Evolutionary conservation across 1,140 invertebrate genomes (phyloP).

Genomic region (Neoseiulus cucumeris): DNA sequence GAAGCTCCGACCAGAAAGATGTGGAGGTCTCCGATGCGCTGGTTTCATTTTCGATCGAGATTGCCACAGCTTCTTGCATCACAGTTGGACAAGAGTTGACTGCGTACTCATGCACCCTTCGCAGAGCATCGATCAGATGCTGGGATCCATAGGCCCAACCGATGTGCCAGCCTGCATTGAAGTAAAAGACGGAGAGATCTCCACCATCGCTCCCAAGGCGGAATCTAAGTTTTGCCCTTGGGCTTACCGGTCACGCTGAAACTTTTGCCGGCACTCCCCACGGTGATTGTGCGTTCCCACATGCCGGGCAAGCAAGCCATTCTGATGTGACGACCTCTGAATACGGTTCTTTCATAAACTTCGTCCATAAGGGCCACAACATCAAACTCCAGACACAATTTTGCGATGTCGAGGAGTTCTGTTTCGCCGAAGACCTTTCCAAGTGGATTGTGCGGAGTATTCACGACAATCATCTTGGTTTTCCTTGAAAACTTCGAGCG

Average conservation of each 20-base stretch:
- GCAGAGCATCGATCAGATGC: not conserved
- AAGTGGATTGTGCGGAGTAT: slow-evolving; percentile 85
- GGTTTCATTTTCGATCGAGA: slow-evolving; percentile 1
- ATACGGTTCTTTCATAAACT: slow-evolving; percentile 93
- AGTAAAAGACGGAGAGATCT: too few relatives aligned
- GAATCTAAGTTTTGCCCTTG: not conserved
- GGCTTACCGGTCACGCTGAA: slow-evolving; percentile 70
- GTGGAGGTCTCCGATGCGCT: not conserved
- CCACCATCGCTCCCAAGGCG: too few relatives aligned
- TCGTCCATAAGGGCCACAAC: slow-evolving; percentile 79
- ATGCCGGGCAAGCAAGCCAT: slow-evolving; percentile 83
- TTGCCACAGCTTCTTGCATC: slow-evolving; percentile 14
- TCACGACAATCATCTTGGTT: slow-evolving; percentile 84
- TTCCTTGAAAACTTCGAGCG: slow-evolving; percentile 54
- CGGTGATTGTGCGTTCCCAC: slow-evolving; percentile 90
- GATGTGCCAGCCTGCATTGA: not conserved
- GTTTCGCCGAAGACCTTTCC: slow-evolving; percentile 49
- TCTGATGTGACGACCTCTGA: slow-evolving; percentile 62
- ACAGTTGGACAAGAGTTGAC: not conserved
- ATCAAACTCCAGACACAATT: slow-evolving; percentile 73
- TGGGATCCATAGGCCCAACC: not conserved
- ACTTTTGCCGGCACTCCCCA: slow-evolving; percentile 89
- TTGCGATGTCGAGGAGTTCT: slow-evolving; percentile 49
- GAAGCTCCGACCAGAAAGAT: not conserved
- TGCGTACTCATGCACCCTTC: not conserved